These are phyloP conservation scores for Astyanax mexicanus DNA, from an alignment of 2,797 vertebrate genomes.

Conservation along the genomic window DNA sequence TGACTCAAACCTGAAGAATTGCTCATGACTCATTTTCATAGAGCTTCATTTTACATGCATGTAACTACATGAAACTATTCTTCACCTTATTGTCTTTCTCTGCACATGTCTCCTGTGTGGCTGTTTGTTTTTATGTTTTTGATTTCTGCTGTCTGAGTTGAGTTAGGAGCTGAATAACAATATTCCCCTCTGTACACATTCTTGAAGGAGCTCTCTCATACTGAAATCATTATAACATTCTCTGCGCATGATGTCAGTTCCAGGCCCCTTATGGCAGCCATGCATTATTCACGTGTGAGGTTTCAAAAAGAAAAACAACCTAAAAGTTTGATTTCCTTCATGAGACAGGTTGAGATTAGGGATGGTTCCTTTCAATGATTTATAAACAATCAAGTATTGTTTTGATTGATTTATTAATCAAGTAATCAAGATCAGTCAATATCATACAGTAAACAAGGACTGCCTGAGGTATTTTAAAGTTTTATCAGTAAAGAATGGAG, in stretches of 20 bases:
- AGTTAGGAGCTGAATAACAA: not conserved
- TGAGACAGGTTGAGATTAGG: no score
- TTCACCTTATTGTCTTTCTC: no score
- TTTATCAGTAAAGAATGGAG: no score
- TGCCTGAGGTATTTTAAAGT: no score
- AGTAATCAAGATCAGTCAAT: no score
- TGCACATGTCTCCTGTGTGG: not conserved
- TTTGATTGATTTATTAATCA: no score
- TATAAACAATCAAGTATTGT: no score
- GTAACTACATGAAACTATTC: not conserved
- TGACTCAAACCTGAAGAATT: constrained; percentile 67
- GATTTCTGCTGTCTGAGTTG: not conserved
- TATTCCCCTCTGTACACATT: not conserved
- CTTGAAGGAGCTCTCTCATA: not conserved
- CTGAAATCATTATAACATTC: not conserved
- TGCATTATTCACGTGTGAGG: not conserved
- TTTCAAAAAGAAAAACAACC: not conserved
- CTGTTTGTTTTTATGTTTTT: not conserved
- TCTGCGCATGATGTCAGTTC: not conserved
- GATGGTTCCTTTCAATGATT: no score
- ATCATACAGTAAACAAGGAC: no score
- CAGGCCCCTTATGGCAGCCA: not conserved
- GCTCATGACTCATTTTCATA: not conserved
- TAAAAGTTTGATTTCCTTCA: no score
- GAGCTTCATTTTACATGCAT: constrained; percentile 4